Evolutionary conservation across 2,888 invertebrate species (phyloP).

Genomic region (Tinea trinotella): DNA sequence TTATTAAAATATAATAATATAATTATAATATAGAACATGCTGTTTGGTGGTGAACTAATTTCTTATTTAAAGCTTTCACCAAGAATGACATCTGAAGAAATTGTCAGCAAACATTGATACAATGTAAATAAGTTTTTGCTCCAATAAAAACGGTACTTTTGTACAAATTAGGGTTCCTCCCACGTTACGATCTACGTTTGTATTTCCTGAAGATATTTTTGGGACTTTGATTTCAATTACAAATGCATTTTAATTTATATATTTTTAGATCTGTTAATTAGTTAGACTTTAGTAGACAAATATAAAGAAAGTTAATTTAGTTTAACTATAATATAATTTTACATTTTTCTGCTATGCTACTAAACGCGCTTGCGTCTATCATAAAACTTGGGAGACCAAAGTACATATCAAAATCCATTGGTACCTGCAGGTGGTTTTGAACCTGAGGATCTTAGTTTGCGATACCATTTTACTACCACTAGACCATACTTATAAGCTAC

Average conservation of each 20-base stretch:
- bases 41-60: slow-evolving; percentile 7
- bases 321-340: no score
- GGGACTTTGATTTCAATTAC: not conserved
- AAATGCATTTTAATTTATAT: not conserved
- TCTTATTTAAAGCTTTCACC: not conserved
- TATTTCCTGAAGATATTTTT: not conserved
- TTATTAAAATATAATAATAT: not conserved
- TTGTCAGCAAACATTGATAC: slow-evolving; percentile 40
- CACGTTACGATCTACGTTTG: not conserved
- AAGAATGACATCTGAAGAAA: slow-evolving; percentile 28
- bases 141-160: slow-evolving; percentile 17
- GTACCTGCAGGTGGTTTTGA: no score
- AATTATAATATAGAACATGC: slow-evolving; percentile 9
- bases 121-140: slow-evolving; percentile 14
- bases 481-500: no score
- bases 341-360: no score
- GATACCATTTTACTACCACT: no score
- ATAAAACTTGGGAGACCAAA: no score
- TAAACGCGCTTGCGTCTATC: no score
- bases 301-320: no score
- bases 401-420: no score
- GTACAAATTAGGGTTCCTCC: slow-evolving; percentile 14
- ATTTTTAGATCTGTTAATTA: not conserved
- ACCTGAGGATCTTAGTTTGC: no score
- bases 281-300: no score